phyloP scores from a whole-genome alignment of 2,797 vertebrate genomes.

The Myotis myotis region DNA sequence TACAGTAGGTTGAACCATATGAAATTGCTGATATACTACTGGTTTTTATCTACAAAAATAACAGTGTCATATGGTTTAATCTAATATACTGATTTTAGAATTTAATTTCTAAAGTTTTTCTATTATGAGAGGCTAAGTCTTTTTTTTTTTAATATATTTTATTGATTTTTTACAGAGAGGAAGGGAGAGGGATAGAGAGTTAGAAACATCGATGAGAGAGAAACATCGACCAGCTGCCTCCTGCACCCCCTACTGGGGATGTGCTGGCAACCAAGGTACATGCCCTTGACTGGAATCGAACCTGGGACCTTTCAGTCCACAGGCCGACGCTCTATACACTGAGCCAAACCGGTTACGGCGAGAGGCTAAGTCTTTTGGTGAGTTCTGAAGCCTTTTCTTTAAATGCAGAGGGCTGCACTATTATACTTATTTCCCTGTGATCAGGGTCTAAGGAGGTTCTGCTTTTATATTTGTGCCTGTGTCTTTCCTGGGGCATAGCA shows the following conservation, averaged over 20 bases:
- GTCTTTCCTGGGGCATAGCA: background rate
- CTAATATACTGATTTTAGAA: constrained; percentile 23
- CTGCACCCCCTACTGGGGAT: no score
- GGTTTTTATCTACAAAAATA: constrained; percentile 21
- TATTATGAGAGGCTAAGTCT: background rate
- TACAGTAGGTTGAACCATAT: background rate
- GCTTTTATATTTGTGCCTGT: background rate
- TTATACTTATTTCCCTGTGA: background rate
- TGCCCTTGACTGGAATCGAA: no score
- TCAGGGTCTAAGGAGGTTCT: background rate
- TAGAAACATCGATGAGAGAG: no score
- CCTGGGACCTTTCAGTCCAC: no score
- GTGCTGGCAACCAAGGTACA: no score
- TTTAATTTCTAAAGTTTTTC: constrained; percentile 35
- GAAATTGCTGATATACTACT: background rate
- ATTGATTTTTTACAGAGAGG: no score
- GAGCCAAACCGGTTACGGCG: no score
- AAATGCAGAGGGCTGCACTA: background rate
- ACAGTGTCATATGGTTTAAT: background rate
- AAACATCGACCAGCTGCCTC: no score
- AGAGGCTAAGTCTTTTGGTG: background rate
- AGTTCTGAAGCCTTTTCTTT: background rate
- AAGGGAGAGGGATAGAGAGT: no score
- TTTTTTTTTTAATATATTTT: no score
- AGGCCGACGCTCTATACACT: no score